Evolutionary conservation across 2,888 invertebrate species (phyloP), one percentile per base, ranked within the genome.

Genomic region (Limnephilus lunatus): DNA sequence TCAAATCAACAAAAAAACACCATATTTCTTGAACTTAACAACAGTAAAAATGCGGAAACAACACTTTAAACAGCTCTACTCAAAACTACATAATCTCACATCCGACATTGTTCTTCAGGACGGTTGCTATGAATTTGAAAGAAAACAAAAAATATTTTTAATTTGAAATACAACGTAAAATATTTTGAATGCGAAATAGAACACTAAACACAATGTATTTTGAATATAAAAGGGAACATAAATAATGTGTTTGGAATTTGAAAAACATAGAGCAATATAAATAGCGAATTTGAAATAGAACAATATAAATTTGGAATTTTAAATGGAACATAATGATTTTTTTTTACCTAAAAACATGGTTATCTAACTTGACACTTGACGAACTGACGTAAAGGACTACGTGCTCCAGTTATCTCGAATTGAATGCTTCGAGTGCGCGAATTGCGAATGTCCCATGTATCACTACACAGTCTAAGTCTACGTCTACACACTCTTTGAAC

Each of bases 341-440:
- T 9, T 68, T 68, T 68, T 82, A 82, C 82, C 82, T 32, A 82
- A 32, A 82, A 82, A 82, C 82, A 82, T 82, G 30, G 82, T 82
- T 82, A 32, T 82, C 32, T 82, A 82, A 68, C 68, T 39, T 11
- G 9, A 25, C 68, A n/a, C 68, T 68, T 68, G 68, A 9, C 68
- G 25, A 68, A 68, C 68, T 68, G 68, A 68, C 68, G 68, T 68
- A n/a, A 68, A 31, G 12, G 14, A 32, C 82, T 82, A 82, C 82
- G 82, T 82, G 82, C 30, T 31, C 19, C 32, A 32, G 82, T 82
- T 82, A 82, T 82, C 82, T 82, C 9, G 68, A 68, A n/a, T n/a
- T 68, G 25, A 68, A 68, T 68, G 68, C 25, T 68, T 68, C 7
- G 9, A n/a, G n/a, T n/a, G 68, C 7, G 25, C 68, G 25, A 68